These are phyloP conservation scores for Panonychus citri DNA, from an alignment of 1,140 invertebrate genomes.

Conservation along the genomic window DNA sequence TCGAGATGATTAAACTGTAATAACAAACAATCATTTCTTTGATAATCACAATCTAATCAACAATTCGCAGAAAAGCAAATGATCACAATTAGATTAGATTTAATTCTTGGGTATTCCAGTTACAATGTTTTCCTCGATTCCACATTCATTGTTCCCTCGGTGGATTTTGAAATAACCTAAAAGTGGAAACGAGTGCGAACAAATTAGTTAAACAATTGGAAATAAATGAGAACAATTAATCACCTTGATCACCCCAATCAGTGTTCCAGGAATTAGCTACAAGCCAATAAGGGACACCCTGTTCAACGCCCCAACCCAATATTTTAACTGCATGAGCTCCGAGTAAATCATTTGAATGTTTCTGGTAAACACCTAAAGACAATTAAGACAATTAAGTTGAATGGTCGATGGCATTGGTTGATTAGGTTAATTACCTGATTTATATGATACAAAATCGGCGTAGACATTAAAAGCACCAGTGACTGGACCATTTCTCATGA, in stretches of 20 bases:
- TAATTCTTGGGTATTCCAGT: constrained; percentile 40
- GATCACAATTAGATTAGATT: background rate
- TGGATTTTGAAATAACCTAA: constrained; percentile 6
- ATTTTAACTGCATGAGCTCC: constrained; percentile 1
- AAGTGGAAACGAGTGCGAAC: background rate
- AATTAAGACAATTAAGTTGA: background rate
- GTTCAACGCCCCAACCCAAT: constrained; percentile 21
- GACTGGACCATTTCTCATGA: constrained; percentile 29
- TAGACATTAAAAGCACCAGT: constrained; percentile 31
- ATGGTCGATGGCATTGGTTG: background rate
- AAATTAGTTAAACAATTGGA: background rate
- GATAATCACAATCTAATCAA: no score
- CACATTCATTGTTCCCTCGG: constrained; percentile 53
- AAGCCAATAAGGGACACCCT: constrained; percentile 22
- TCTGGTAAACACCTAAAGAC: constrained; percentile 50
- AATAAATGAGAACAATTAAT: constrained; percentile 10
- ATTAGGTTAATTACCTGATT: constrained; percentile 28
- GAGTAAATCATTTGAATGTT: constrained; percentile 40
- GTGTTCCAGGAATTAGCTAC: constrained; percentile 19
- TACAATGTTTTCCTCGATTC: constrained; percentile 49
- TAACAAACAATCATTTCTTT: no score
- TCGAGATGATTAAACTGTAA: no score
- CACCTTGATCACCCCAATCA: constrained; percentile 1
- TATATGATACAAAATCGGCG: constrained; percentile 29
- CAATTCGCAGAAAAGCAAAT: no score